A percentile compares a stretch with the other conserved stretches of the same genome.
These are phyloP conservation scores for Antheraea assamensis DNA, from an alignment of 2,888 invertebrate genomes.

Conservation along the genomic window DNA sequence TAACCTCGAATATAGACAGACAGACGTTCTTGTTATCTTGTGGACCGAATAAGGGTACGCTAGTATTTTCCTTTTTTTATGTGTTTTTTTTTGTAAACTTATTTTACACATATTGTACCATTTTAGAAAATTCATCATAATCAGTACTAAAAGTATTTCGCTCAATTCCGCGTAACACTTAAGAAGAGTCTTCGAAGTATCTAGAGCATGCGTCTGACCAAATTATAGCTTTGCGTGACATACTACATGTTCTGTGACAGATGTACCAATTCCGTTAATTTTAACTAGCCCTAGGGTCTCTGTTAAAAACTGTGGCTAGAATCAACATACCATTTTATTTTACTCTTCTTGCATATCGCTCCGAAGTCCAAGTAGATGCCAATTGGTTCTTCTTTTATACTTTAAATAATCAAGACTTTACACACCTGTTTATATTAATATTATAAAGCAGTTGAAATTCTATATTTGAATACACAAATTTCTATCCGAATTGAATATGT, in stretches of 20 bases:
- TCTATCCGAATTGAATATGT: not conserved
- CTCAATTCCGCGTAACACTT: not conserved
- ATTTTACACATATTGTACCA: not conserved
- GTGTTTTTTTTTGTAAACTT: not conserved
- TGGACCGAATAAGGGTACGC: not conserved
- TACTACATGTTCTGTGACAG: not conserved
- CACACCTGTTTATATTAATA: not conserved
- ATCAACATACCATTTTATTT: not conserved
- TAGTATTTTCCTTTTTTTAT: not conserved
- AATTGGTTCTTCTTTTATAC: not conserved
- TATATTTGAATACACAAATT: not conserved
- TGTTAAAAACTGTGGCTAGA: not conserved
- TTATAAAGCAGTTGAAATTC: not conserved
- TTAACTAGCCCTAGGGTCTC: not conserved
- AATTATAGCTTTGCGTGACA: not conserved
- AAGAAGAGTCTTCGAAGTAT: no score
- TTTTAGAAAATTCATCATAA: not conserved
- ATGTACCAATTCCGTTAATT: not conserved
- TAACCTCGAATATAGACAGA: not conserved
- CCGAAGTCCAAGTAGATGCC: not conserved
- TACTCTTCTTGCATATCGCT: not conserved
- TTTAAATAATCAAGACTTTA: not conserved
- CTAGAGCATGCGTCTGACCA: not conserved
- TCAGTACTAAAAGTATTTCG: not conserved
- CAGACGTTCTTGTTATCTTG: slow-evolving; percentile 2